phyloP scores from a whole-genome alignment of 2,888 invertebrate genomes.

The Meghimatium bilineatum region DNA sequence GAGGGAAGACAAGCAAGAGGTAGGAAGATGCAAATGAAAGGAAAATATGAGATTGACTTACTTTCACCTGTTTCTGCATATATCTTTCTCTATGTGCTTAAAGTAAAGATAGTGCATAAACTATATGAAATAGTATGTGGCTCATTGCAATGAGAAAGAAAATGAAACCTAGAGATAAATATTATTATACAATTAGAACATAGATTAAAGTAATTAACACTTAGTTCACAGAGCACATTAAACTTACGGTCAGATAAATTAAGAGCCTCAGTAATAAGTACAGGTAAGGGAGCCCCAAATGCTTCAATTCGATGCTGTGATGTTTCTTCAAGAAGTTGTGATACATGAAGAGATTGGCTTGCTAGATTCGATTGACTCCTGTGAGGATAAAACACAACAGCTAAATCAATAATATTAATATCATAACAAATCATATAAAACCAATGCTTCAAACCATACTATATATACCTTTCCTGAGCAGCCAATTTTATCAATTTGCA shows the following conservation, averaged over 20 bases:
- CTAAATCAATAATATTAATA: not conserved
- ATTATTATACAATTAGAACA: not conserved
- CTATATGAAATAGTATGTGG: too few relatives aligned
- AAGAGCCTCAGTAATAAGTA: constrained; percentile 91
- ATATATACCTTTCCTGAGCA: too few relatives aligned
- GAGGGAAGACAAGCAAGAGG: too few relatives aligned
- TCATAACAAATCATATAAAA: not conserved
- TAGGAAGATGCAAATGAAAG: too few relatives aligned
- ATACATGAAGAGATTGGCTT: constrained; percentile 79
- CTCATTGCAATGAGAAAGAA: too few relatives aligned
- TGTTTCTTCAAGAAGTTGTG: constrained; percentile 87
- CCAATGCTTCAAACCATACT: not conserved
- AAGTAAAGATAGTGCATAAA: too few relatives aligned
- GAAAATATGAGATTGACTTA: too few relatives aligned
- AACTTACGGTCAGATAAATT: constrained; percentile 85
- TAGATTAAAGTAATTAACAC: not conserved
- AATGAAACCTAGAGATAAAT: too few relatives aligned
- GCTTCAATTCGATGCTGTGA: constrained; percentile 86
- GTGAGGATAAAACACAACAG: not conserved
- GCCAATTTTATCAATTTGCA: too few relatives aligned
- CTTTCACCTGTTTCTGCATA: too few relatives aligned
- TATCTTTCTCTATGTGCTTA: too few relatives aligned
- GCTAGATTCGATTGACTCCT: constrained; percentile 53
- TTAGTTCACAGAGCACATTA: not conserved
- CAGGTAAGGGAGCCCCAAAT: constrained; percentile 89